These are phyloP conservation scores for Australoheros facetus DNA, from an alignment of 2,797 vertebrate species.

Conservation along the genomic window DNA sequence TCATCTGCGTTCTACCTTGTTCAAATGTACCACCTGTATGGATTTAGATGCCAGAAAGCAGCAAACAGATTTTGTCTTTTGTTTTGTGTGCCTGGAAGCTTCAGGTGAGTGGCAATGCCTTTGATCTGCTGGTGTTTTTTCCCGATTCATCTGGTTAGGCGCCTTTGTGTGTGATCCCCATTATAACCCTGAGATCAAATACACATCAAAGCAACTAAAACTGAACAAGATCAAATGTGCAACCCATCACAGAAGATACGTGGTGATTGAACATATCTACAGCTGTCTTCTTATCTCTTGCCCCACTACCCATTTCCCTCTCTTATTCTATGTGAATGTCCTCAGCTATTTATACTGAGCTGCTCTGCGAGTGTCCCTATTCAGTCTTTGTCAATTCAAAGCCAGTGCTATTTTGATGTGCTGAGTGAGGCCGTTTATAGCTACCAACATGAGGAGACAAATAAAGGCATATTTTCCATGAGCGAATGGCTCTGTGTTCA, in stretches of 20 bases:
- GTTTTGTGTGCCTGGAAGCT: slow-evolving; percentile 34
- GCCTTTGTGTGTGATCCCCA: slow-evolving; percentile 59
- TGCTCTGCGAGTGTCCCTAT: slow-evolving; percentile 28
- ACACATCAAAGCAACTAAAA: slow-evolving; percentile 69
- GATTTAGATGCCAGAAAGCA: slow-evolving; percentile 47
- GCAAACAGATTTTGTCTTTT: slow-evolving; percentile 44
- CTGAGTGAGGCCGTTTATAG: slow-evolving; percentile 43
- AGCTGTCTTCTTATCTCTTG: slow-evolving; percentile 52
- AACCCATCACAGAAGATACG: slow-evolving; percentile 49
- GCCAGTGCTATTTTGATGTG: slow-evolving; percentile 37
- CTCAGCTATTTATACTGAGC: slow-evolving; percentile 34
- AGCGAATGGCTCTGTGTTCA: not conserved
- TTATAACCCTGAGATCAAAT: slow-evolving; percentile 65
- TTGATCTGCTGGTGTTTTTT: slow-evolving; percentile 46
- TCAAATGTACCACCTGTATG: slow-evolving; percentile 54
- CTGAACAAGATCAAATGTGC: slow-evolving; percentile 70
- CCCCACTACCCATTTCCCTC: slow-evolving; percentile 10
- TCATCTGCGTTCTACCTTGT: not conserved
- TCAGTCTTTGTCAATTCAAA: slow-evolving; percentile 10
- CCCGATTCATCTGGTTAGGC: slow-evolving; percentile 49
- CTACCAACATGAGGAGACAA: not conserved
- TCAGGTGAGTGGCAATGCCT: slow-evolving; percentile 52
- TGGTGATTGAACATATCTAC: slow-evolving; percentile 49
- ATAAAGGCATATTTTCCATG: slow-evolving; percentile 13
- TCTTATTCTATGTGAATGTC: slow-evolving; percentile 36